Percentiles rank a stretch among this genome's conserved stretches.
Conservation (phyloP, 2,797 vertebrate species). For the Gallinago stenura region DNA sequence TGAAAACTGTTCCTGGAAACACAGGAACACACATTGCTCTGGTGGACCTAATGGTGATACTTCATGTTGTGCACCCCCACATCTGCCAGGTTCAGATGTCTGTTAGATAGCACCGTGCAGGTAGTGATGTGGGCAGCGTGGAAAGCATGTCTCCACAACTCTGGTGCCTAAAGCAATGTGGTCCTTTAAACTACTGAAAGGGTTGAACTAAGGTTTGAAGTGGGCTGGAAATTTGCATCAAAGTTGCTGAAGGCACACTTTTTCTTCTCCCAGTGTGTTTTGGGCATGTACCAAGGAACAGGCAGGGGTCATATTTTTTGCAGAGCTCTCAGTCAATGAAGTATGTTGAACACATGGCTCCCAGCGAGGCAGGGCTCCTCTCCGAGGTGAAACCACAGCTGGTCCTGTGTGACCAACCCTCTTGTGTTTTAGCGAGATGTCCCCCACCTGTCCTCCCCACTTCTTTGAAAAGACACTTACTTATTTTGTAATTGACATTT, state of each 20-base stretch:
- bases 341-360: not conserved
- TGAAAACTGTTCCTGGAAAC: not conserved
- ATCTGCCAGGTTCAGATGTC: not conserved
- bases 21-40: not conserved
- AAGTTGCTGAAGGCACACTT: not conserved
- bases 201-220: not conserved
- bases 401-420: too few species aligned
- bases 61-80: not conserved
- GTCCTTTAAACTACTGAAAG: not conserved
- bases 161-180: rapidly evolving
- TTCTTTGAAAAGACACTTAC: not conserved
- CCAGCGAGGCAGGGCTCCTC: not conserved
- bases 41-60: not conserved
- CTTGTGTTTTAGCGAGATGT: not conserved
- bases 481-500: not conserved
- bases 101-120: not conserved
- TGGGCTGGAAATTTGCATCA: not conserved
- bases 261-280: not conserved
- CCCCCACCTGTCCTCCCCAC: not conserved
- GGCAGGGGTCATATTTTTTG: not conserved
- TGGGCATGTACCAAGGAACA: not conserved
- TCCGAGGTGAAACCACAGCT: not conserved
- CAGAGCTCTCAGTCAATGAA: not conserved
- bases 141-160: not conserved
- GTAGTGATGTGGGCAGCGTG: not conserved